Percentiles rank a stretch among this genome's conserved stretches.
phyloP scores from a whole-genome alignment of 2,888 invertebrate species.

The Lochmaea crataegi region DNA sequence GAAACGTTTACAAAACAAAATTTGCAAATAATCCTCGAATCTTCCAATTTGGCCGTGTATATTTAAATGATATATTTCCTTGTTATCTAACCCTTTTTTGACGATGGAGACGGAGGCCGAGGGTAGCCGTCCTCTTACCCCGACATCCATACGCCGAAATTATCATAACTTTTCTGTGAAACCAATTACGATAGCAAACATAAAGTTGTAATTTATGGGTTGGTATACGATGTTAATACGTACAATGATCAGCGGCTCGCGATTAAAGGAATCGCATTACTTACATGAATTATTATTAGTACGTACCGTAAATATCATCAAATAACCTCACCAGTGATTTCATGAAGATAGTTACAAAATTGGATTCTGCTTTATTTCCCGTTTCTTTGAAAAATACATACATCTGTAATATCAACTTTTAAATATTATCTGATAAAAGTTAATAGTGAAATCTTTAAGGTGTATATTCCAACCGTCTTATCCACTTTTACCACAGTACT shows the following conservation, averaged over 20 bases:
- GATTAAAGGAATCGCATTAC: background rate
- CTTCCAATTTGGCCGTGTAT: conserved; percentile 21
- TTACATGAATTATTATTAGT: background rate
- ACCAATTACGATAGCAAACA: conserved; percentile 63
- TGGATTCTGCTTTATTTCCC: no score
- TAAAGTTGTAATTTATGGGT: conserved; percentile 64
- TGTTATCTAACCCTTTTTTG: conserved; percentile 41
- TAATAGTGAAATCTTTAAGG: no score
- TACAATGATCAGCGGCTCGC: conserved; percentile 21
- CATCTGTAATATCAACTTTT: no score
- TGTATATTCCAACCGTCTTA: no score
- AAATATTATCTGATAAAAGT: no score
- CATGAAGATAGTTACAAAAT: no score
- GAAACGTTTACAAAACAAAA: background rate
- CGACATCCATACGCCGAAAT: conserved; percentile 40
- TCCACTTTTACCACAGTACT: no score
- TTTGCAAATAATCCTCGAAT: background rate
- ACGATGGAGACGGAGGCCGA: conserved; percentile 15
- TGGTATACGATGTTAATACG: conserved; percentile 49
- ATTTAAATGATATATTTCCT: conserved; percentile 34
- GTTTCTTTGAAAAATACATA: no score
- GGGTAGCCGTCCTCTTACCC: conserved; percentile 12
- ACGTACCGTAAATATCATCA: background rate
- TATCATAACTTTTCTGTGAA: conserved; percentile 56
- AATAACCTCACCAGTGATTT: background rate